Evolutionary conservation across 2,797 vertebrate genomes (phyloP), one percentile per base, ranked within the genome.

Genomic region (Sebastiscus tertius): DNA sequence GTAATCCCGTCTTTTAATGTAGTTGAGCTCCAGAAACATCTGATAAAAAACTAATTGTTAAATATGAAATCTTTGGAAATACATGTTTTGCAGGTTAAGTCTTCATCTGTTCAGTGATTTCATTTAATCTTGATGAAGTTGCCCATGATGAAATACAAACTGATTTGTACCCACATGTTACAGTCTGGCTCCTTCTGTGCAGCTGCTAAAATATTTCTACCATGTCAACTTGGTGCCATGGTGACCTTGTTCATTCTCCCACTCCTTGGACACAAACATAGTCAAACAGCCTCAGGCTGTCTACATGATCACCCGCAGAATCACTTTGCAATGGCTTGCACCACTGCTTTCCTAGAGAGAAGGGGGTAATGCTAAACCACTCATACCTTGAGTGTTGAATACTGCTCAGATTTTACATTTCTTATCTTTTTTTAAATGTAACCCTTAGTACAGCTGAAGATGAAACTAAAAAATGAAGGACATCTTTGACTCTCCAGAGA

Each of bases 251-350:
- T 69, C 58, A 26, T 39, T 74, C 64, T 63, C 20, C 10, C 27
- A 62, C 24, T 68, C 18, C 65, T 62, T 59, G 16, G 49, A 81
- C 70, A 42, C 62, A 77, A 78, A 83, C 73, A 46, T 68, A 42
- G 62, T 55, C 58, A 42, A 42, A 79, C 59, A 9, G 60, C 86
- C 80, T 78, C 26, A 29, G 79, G 88, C 85, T 42, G 24, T 61
- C 55, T 31, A 49, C 70, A 79, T 22, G 61, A 88, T 83, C 73
- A 69, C 62, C n/a, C 0, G 49, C 61, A 72, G 65, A 75, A 83
- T 84, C 66, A 56, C 72, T 77, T 77, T 80, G 65, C 42, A 55
- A 46, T 13, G 11, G 59, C 42, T 31, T 60, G 58, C 67, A 55
- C 68, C 61, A 22, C 68, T 49, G 71, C 60, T 80, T 74, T 73